phyloP scores from a whole-genome alignment of 1,140 invertebrate genomes.

The Formica exsecta region DNA sequence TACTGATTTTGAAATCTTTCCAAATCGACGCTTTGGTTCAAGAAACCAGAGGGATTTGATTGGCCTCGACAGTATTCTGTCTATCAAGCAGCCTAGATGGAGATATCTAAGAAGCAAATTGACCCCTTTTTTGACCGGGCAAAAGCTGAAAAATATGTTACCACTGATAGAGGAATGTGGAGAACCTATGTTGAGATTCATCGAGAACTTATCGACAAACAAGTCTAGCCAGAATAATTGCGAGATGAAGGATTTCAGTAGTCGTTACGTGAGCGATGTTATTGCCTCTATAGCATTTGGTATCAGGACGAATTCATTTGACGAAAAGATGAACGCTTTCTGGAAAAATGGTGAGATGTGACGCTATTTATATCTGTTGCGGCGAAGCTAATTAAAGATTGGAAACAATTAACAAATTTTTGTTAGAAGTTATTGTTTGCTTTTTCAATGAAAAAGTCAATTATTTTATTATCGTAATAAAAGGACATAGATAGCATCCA shows the following conservation, averaged over 20 bases:
- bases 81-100: conserved; percentile 77
- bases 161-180: conserved; percentile 82
- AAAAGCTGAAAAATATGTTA: conserved; percentile 86
- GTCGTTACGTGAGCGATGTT: conserved; percentile 86
- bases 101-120: conserved; percentile 84
- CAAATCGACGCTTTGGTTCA: conserved; percentile 83
- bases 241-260: conserved; percentile 82
- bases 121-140: conserved; percentile 85
- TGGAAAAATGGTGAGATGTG: conserved; percentile 74
- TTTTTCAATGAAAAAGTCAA: too few relatives aligned
- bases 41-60: conserved; percentile 71
- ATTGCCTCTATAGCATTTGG: conserved; percentile 87
- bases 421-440: too few relatives aligned
- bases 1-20: conserved; percentile 86
- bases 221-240: conserved; percentile 62
- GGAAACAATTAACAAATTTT: too few relatives aligned
- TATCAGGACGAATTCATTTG: conserved; percentile 81
- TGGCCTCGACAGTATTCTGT: conserved; percentile 76
- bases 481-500: too few relatives aligned
- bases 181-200: conserved; percentile 68
- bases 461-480: too few relatives aligned
- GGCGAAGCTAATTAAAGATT: background rate
- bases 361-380: background rate
- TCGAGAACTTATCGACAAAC: conserved; percentile 66
- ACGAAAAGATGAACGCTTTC: conserved; percentile 81